These are phyloP conservation scores for Hedychridium roseum DNA, from an alignment of 2,888 invertebrate species.

Conservation along the genomic window DNA sequence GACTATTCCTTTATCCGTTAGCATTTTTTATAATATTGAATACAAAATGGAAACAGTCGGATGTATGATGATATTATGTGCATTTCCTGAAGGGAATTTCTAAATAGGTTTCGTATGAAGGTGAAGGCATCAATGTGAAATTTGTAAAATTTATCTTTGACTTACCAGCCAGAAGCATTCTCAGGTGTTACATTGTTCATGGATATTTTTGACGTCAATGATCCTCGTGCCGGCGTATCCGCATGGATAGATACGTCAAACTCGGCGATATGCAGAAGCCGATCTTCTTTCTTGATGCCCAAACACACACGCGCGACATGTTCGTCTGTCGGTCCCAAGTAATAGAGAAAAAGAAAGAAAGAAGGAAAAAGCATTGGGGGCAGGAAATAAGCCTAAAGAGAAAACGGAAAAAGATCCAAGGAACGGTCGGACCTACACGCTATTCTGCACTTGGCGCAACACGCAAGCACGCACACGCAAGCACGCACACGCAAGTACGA, in stretches of 20 bases:
- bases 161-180: slow-evolving; percentile 22
- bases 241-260: slow-evolving; percentile 30
- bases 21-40: too few relatives aligned
- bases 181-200: slow-evolving; percentile 10
- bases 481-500: slow-evolving; percentile 2
- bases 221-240: slow-evolving; percentile 12
- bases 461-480: slow-evolving; percentile 12
- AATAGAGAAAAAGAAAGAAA: background rate
- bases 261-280: too few relatives aligned
- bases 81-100: too few relatives aligned
- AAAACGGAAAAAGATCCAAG: too few relatives aligned
- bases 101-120: too few relatives aligned
- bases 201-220: slow-evolving; percentile 1
- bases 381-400: background rate
- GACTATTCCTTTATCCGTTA: too few relatives aligned
- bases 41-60: too few relatives aligned
- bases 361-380: background rate
- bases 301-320: slow-evolving; percentile 26
- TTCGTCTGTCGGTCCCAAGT: background rate
- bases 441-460: too few relatives aligned
- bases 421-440: too few relatives aligned
- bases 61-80: too few relatives aligned
- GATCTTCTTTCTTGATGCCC: slow-evolving; percentile 40
- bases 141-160: slow-evolving; percentile 10
- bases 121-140: too few relatives aligned